phyloP scores from a whole-genome alignment of 2,888 invertebrate genomes.

The Cybosia mesomella region DNA sequence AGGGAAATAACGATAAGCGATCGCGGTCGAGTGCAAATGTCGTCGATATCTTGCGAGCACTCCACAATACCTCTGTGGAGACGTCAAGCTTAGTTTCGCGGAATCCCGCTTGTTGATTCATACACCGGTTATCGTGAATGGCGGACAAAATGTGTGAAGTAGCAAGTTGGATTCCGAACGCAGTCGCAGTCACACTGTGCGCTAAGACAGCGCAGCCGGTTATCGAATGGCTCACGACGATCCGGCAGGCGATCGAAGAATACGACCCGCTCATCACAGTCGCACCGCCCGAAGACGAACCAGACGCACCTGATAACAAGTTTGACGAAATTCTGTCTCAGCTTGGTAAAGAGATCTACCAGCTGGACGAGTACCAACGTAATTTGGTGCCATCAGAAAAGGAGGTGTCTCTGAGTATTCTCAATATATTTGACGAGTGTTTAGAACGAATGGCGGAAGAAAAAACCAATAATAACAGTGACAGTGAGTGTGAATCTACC shows the following conservation, averaged over 20 bases:
- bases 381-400: conserved; percentile 67
- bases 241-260: conserved; percentile 77
- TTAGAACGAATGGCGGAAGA: conserved; percentile 72
- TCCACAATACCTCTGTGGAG: conserved; percentile 53
- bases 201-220: conserved; percentile 72
- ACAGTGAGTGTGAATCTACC: conserved; percentile 73
- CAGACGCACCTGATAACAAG: conserved; percentile 65
- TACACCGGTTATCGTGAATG: conserved; percentile 82
- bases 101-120: conserved; percentile 82
- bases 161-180: conserved; percentile 85
- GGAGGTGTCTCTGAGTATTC: conserved; percentile 77
- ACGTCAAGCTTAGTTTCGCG: conserved; percentile 76
- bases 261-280: conserved; percentile 78
- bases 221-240: conserved; percentile 77
- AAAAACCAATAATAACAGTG: conserved; percentile 55
- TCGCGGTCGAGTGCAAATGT: conserved; percentile 83
- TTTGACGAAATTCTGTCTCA: conserved; percentile 83
- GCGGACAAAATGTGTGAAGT: conserved; percentile 76
- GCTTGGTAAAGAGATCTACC: conserved; percentile 81
- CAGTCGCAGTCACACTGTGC: conserved; percentile 79
- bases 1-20: conserved; percentile 79
- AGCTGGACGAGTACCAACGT: conserved; percentile 80
- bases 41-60: conserved; percentile 63
- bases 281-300: conserved; percentile 60
- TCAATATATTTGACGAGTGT: conserved; percentile 83